phyloP scores from a whole-genome alignment of 2,888 invertebrate species.

The Caenorhabditis zanzibari region DNA sequence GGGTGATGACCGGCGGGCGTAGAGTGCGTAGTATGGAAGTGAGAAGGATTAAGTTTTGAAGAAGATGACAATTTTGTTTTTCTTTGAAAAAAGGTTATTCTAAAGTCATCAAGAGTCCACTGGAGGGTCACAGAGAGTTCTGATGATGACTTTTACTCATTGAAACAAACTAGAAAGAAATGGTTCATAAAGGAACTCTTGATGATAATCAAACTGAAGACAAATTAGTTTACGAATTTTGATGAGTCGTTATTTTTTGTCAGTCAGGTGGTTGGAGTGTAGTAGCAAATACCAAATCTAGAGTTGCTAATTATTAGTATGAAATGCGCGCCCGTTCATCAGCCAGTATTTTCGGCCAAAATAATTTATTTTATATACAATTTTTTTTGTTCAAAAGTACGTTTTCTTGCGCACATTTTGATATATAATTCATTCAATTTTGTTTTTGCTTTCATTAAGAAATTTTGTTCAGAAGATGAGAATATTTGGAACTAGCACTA shows the following conservation, averaged over 20 bases:
- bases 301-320: too few species aligned
- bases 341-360: too few species aligned
- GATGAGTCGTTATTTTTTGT: background rate
- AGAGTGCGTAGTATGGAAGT: constrained; percentile 30
- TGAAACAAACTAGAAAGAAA: constrained; percentile 15
- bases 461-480: too few species aligned
- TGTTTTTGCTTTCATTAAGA: too few species aligned
- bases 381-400: too few species aligned
- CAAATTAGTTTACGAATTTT: background rate
- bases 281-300: background rate
- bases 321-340: too few species aligned
- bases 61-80: constrained; percentile 22
- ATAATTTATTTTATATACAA: too few species aligned
- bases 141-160: constrained; percentile 7
- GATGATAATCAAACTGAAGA: background rate
- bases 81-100: constrained; percentile 3
- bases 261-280: background rate
- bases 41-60: constrained; percentile 11
- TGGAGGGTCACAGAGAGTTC: background rate
- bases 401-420: too few species aligned
- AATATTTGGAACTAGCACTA: too few species aligned
- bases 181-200: constrained; percentile 1
- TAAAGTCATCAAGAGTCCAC: constrained; percentile 15
- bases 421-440: too few species aligned
- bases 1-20: constrained; percentile 4